Percentiles rank a stretch among this genome's conserved stretches.
These are phyloP conservation scores for Phalangium opilio DNA, from an alignment of 2,888 invertebrate species.

Conservation along the genomic window DNA sequence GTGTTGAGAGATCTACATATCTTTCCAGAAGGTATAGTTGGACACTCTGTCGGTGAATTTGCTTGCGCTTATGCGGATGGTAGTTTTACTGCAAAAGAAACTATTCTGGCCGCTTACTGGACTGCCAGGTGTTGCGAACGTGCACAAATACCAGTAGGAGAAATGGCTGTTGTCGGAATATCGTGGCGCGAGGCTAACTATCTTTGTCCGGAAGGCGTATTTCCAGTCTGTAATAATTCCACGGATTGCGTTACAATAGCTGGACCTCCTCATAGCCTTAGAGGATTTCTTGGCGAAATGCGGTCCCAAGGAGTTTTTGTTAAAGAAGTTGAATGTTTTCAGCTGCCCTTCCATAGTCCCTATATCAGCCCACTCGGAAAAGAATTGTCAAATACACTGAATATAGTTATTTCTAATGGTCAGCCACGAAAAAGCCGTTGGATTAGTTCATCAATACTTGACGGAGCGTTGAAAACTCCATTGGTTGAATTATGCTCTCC, in stretches of 20 bases:
- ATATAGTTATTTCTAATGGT: conserved; percentile 47
- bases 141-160: conserved; percentile 43
- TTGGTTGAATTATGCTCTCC: no score
- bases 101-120: conserved; percentile 59
- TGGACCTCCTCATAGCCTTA: conserved; percentile 26
- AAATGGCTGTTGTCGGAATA: conserved; percentile 37
- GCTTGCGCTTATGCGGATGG: conserved; percentile 97
- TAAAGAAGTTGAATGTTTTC: conserved; percentile 13
- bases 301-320: conserved; percentile 27
- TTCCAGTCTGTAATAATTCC: conserved; percentile 37
- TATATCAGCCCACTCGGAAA: neutral
- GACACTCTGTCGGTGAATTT: conserved; percentile 86
- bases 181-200: conserved; percentile 27
- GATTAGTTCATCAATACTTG: no score
- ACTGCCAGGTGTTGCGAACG: conserved; percentile 64
- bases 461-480: no score
- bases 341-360: conserved; percentile 18
- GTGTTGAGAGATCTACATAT: conserved; percentile 49
- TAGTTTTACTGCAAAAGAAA: conserved; percentile 81
- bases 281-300: conserved; percentile 21
- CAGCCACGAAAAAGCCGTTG: no score
- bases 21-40: conserved; percentile 81
- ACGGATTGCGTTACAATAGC: conserved; percentile 38
- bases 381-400: neutral
- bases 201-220: conserved; percentile 27